These are phyloP conservation scores for Morpho helenor DNA, from an alignment of 2,888 invertebrate genomes.

Conservation along the genomic window DNA sequence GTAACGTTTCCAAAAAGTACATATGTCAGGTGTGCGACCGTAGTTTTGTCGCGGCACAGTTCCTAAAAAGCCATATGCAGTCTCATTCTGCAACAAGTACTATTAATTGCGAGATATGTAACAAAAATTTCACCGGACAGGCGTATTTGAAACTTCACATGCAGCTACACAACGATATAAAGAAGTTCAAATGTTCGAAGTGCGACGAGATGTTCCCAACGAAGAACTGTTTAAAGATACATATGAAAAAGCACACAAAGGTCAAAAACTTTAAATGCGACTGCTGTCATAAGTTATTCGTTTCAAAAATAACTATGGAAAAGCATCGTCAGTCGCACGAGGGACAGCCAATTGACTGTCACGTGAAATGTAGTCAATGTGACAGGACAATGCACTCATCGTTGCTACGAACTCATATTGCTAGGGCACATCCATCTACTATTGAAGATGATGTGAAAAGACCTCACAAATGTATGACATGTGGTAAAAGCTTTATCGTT, in stretches of 20 bases:
- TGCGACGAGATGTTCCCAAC: constrained; percentile 73
- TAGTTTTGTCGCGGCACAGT: constrained; percentile 70
- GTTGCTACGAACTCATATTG: constrained; percentile 58
- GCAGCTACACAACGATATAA: constrained; percentile 71
- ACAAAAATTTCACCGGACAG: constrained; percentile 67
- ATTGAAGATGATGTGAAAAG: constrained; percentile 67
- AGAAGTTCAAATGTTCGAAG: constrained; percentile 70
- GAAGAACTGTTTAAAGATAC: constrained; percentile 68
- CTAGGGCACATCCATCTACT: constrained; percentile 57
- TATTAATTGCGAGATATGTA: constrained; percentile 70
- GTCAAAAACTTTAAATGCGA: constrained; percentile 74
- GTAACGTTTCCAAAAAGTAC: constrained; percentile 60
- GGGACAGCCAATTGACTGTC: constrained; percentile 67
- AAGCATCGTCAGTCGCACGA: constrained; percentile 67
- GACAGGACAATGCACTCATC: constrained; percentile 69
- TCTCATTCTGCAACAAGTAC: constrained; percentile 65
- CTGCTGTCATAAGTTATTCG: constrained; percentile 65
- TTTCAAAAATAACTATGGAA: constrained; percentile 73
- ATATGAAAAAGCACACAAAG: constrained; percentile 74
- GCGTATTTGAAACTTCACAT: constrained; percentile 70
- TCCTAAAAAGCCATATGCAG: constrained; percentile 72
- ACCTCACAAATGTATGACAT: constrained; percentile 67
- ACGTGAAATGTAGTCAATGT: constrained; percentile 68
- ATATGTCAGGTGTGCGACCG: constrained; percentile 69
- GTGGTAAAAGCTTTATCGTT: constrained; percentile 70